These are phyloP conservation scores for Microchirus variegatus DNA, from an alignment of 2,797 vertebrate genomes.

Conservation along the genomic window DNA sequence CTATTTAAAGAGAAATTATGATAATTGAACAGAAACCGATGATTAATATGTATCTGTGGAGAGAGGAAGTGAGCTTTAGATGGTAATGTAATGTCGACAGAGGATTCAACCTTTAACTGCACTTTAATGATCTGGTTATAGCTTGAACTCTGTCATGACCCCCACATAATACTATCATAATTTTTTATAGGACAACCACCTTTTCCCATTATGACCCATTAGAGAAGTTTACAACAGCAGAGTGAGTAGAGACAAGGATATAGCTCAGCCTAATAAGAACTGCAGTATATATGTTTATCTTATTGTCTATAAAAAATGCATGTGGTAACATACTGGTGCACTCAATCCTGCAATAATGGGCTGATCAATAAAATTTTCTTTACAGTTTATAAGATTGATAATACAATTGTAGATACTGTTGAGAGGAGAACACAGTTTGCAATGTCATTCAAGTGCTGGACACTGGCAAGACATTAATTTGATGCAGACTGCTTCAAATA, in stretches of 20 bases:
- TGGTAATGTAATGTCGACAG: slow-evolving; percentile 5
- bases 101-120: slow-evolving; percentile 39
- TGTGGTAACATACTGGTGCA: slow-evolving; percentile 16
- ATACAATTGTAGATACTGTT: slow-evolving; percentile 4
- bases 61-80: background rate
- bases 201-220: slow-evolving; percentile 46
- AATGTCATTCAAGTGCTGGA: slow-evolving; percentile 16
- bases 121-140: slow-evolving; percentile 40
- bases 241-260: slow-evolving; percentile 8
- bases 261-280: slow-evolving; percentile 21
- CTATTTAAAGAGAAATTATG: slow-evolving; percentile 23
- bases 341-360: slow-evolving; percentile 6
- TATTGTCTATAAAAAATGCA: slow-evolving; percentile 27
- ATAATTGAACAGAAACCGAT: background rate
- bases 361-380: slow-evolving; percentile 16
- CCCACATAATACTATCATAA: slow-evolving; percentile 37
- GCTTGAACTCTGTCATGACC: slow-evolving; percentile 38
- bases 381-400: slow-evolving; percentile 23
- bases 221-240: slow-evolving; percentile 44
- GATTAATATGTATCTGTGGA: background rate
- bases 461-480: slow-evolving; percentile 35
- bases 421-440: slow-evolving; percentile 7
- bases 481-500: slow-evolving; percentile 41
- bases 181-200: slow-evolving; percentile 40
- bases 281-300: slow-evolving; percentile 31